phyloP scores from a whole-genome alignment of 2,888 invertebrate species.

The Platypus cylindrus region DNA sequence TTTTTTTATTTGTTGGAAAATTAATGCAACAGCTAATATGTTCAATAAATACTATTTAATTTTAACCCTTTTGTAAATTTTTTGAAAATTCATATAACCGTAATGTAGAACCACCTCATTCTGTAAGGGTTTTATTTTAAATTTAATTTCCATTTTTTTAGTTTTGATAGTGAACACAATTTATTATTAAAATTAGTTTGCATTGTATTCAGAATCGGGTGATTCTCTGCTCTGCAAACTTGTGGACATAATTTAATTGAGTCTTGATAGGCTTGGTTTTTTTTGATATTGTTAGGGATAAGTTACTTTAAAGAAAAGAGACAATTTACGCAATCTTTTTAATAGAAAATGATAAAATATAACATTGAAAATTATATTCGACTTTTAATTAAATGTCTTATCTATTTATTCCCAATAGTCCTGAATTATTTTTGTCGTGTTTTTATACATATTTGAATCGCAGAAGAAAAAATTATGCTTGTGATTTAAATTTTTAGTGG shows the following conservation, averaged over 20 bases:
- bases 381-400: too few species aligned
- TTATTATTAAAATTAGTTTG: slow-evolving; percentile 9
- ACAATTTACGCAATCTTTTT: too few species aligned
- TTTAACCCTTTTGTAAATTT: slow-evolving; percentile 28
- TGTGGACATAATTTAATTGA: slow-evolving; percentile 23
- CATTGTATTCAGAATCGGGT: slow-evolving; percentile 21
- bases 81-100: slow-evolving; percentile 21
- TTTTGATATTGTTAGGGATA: slow-evolving; percentile 28
- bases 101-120: slow-evolving; percentile 24
- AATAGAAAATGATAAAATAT: too few species aligned
- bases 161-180: slow-evolving; percentile 6
- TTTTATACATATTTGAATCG: too few species aligned
- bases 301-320: slow-evolving; percentile 10
- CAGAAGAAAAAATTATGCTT: too few species aligned
- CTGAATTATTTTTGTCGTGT: too few species aligned
- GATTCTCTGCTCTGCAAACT: slow-evolving; percentile 21
- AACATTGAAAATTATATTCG: too few species aligned
- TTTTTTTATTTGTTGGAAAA: slow-evolving; percentile 28
- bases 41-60: slow-evolving; percentile 30
- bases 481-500: too few species aligned
- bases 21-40: slow-evolving; percentile 24
- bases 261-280: slow-evolving; percentile 28
- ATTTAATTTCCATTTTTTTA: slow-evolving; percentile 5
- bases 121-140: slow-evolving; percentile 10
- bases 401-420: too few species aligned